phyloP scores from a whole-genome alignment of 2,113 vertebrate genomes.

The Myrmophylax atrothorax region DNA sequence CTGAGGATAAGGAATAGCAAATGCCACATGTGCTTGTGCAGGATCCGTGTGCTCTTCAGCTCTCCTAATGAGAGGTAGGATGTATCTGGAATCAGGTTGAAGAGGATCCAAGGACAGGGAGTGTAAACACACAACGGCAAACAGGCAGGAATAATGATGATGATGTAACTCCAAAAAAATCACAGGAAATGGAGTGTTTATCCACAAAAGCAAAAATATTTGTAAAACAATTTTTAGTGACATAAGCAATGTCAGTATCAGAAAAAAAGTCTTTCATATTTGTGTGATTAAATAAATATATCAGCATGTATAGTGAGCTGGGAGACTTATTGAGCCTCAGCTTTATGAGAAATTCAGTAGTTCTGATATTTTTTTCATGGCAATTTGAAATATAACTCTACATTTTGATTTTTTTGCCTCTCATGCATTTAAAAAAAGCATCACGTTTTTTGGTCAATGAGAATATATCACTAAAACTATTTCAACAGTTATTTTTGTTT shows the following conservation, averaged over 20 bases:
- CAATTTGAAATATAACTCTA: not conserved
- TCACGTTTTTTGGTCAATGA: not conserved
- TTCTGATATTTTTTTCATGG: not conserved
- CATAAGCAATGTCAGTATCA: not conserved
- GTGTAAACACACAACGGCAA: not conserved
- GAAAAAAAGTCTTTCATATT: not conserved
- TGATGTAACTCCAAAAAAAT: not conserved
- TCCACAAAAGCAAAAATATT: constrained; percentile 10
- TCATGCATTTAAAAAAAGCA: not conserved
- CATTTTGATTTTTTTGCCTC: not conserved
- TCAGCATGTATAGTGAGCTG: not conserved
- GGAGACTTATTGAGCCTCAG: not conserved
- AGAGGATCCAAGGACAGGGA: not conserved
- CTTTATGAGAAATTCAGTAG: not conserved
- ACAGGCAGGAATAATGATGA: not conserved
- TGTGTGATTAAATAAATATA: constrained; percentile 6
- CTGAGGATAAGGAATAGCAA: constrained; percentile 24
- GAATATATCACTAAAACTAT: not conserved
- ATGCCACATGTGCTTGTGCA: not conserved
- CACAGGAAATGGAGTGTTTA: not conserved
- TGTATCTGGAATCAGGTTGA: not conserved
- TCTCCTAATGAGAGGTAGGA: not conserved
- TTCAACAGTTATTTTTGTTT: constrained; percentile 15
- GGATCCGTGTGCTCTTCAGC: not conserved
- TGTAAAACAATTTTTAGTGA: constrained; percentile 18